phyloP scores from a whole-genome alignment of 1,140 invertebrate species.

The Trinorchestia longiramus region DNA sequence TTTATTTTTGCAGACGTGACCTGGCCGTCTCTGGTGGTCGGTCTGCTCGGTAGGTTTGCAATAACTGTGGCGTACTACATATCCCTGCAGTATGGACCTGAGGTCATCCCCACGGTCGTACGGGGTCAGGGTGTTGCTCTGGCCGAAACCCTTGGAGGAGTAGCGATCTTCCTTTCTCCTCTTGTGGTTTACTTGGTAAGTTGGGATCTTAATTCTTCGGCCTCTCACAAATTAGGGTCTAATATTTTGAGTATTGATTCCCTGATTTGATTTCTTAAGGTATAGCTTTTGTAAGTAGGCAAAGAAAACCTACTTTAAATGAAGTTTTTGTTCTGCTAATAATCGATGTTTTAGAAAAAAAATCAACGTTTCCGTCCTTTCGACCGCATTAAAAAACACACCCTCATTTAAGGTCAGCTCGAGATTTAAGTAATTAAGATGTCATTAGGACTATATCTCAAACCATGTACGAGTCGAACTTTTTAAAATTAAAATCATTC shows the following conservation, averaged over 20 bases:
- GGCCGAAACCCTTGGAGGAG: slow-evolving; percentile 63
- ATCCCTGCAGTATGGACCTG: slow-evolving; percentile 88
- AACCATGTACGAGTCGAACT: too few relatives aligned
- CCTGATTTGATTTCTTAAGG: not conserved
- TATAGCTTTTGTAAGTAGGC: not conserved
- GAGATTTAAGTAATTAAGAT: too few relatives aligned
- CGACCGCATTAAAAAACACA: too few relatives aligned
- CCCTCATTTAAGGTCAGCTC: too few relatives aligned
- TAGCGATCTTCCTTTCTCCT: slow-evolving; percentile 66
- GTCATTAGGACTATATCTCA: too few relatives aligned
- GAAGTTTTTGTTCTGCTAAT: too few relatives aligned
- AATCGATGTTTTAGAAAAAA: too few relatives aligned
- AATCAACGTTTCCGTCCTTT: too few relatives aligned
- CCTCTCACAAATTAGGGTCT: not conserved
- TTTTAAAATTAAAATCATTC: too few relatives aligned
- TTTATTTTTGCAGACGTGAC: not conserved
- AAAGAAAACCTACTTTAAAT: not conserved
- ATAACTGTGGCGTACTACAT: slow-evolving; percentile 92
- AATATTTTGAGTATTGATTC: not conserved
- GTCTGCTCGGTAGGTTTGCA: slow-evolving; percentile 83
- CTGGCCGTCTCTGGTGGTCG: slow-evolving; percentile 70
- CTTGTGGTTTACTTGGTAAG: slow-evolving; percentile 65
- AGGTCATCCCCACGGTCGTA: slow-evolving; percentile 87
- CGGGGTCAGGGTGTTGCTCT: slow-evolving; percentile 67
- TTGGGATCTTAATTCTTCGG: not conserved